Evolutionary conservation across 2,888 invertebrate species (phyloP).

Genomic region (Lepidochrysops patricia): DNA sequence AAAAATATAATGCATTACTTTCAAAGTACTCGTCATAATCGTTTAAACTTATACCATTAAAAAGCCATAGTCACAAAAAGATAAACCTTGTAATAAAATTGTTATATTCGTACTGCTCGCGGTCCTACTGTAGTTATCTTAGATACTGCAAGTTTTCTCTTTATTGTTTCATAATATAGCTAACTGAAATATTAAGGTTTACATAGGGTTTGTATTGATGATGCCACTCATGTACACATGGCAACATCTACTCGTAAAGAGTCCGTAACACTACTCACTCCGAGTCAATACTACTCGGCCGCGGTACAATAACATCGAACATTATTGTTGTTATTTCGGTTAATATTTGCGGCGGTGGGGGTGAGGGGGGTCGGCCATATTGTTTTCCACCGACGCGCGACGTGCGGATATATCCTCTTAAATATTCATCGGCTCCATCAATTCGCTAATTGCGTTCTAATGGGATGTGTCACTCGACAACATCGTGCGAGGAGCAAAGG

Average conservation of each 20-base stretch:
- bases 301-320: not conserved
- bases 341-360: not conserved
- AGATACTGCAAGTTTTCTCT: not conserved
- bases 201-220: not conserved
- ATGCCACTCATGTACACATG: not conserved
- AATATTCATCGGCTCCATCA: constrained; percentile 18
- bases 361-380: not conserved
- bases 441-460: not conserved
- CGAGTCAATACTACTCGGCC: not conserved
- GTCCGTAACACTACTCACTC: not conserved
- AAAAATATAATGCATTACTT: not conserved
- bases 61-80: not conserved
- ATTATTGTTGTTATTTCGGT: not conserved
- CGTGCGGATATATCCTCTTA: constrained; percentile 15
- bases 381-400: not conserved
- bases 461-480: constrained; percentile 13
- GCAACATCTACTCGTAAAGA: not conserved
- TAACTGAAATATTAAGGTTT: not conserved
- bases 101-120: not conserved
- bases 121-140: not conserved
- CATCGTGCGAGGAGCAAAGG: not conserved
- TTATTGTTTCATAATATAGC: not conserved
- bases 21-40: not conserved
- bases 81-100: not conserved
- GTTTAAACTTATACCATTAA: not conserved